These are phyloP conservation scores for Apostichopus japonicus DNA, from an alignment of 35 echinoderm and acorn worm species.

Conservation along the genomic window DNA sequence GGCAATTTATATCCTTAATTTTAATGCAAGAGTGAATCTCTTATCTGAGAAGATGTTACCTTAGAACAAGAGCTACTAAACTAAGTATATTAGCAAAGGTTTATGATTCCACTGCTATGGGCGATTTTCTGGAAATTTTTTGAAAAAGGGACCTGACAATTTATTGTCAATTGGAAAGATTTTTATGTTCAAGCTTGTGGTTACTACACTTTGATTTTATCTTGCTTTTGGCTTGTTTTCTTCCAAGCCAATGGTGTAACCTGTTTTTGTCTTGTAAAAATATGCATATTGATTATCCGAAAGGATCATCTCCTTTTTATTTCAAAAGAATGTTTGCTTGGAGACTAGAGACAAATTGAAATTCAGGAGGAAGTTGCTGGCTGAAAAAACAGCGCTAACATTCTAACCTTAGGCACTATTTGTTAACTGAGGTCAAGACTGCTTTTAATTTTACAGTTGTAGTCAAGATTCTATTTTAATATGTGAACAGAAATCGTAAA, in stretches of 20 bases:
- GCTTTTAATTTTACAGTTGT: not conserved
- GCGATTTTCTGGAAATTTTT: not conserved
- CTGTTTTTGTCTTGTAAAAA: not conserved
- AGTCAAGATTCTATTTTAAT: not conserved
- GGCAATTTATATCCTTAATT: not conserved
- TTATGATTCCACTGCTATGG: not conserved
- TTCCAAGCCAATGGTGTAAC: not conserved
- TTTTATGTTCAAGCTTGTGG: not conserved
- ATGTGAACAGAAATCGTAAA: not conserved
- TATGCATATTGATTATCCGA: slow-evolving; percentile 27
- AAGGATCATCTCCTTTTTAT: slow-evolving; percentile 13
- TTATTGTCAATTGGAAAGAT: not conserved
- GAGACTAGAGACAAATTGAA: not conserved
- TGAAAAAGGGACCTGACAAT: not conserved
- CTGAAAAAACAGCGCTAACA: slow-evolving; percentile 6
- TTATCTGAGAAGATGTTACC: not conserved
- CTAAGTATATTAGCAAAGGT: not conserved
- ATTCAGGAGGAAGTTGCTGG: slow-evolving; percentile 18
- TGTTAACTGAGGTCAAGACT: not conserved
- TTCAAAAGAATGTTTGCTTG: slow-evolving; percentile 21
- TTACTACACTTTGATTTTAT: not conserved
- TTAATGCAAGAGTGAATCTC: not conserved
- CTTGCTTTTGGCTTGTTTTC: not conserved
- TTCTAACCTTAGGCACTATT: slow-evolving; percentile 21
- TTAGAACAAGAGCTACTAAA: not conserved